Base-by-base conservation (phyloP, 2,797 vertebrate genomes). In the Spinus pinus region DNA sequence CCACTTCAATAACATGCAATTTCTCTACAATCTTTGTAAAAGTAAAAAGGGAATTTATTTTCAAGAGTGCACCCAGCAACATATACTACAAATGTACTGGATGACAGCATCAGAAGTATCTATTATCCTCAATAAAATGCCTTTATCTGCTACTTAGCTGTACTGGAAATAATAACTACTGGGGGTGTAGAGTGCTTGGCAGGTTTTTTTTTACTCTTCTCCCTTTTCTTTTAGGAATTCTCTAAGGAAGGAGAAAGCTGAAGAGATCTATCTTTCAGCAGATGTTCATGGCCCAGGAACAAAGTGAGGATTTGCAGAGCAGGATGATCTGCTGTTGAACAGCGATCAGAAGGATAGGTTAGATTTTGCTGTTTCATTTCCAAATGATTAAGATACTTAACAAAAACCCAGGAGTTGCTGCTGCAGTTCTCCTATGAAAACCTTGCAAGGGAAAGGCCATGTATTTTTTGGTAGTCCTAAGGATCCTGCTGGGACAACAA, bases 141-240 rank as follows among this genome's bases (percentile, higher is more conserved):
- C 73, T 94, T 91, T 90, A 90, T 86, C 87, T 95, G 41, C 53
- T 91, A 79, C 70, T 94, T 93, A 90, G 33, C 58, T 93, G 56
- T 72, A 70, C 54, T 70, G 72, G 62, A 95, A 94, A 84, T 73
- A 91, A 81, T 49, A 88, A 82, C 37, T 72, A 81, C 21, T 27
- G 47, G 35, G 41, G 31, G 21, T 83, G 50, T 47, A 65, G 62
- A 91, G 72, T 62, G 51, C 84, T 94, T 86, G 71, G 49, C 65
- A 88, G 39, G 62, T 58, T 91, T 96, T 80, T 0, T 57, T 92
- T 82, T 78, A 69, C 72, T 82, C 28, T 81, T 82, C 79, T 60
- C 33, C 53, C 30, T 31, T 81, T 93, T 90, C 69, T 72, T 83
- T 81, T 33, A 49, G 69, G 87, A 81, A 89, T 91, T 86, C 91